Percentiles rank a stretch among this genome's conserved stretches.
These are phyloP conservation scores for Centropus unirufus DNA, from an alignment of 2,113 vertebrate species.

Conservation along the genomic window DNA sequence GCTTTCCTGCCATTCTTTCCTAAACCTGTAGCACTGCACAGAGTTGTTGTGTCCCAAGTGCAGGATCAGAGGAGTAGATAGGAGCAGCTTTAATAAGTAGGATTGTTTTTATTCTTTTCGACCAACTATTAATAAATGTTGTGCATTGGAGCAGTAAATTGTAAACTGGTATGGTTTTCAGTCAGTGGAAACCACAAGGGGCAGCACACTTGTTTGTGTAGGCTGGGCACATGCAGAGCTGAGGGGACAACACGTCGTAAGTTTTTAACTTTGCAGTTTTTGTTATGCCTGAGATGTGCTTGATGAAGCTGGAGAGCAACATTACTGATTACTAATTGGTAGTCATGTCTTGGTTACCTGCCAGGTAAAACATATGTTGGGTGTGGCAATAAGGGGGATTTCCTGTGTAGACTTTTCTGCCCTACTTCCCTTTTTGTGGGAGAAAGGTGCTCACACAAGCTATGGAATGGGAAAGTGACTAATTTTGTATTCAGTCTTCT, in stretches of 20 bases:
- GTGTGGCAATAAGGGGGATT: not conserved
- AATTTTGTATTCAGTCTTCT: not conserved
- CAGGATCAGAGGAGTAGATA: too few relatives aligned
- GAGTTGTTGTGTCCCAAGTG: too few relatives aligned
- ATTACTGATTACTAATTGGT: not conserved
- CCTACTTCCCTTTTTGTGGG: not conserved
- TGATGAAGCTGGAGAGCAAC: not conserved
- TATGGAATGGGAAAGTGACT: not conserved
- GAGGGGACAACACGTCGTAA: not conserved
- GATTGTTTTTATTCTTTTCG: not conserved
- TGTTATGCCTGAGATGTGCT: not conserved
- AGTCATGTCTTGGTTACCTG: not conserved
- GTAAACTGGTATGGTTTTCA: not conserved
- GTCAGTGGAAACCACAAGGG: not conserved
- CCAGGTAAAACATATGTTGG: fast-evolving
- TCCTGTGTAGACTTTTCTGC: not conserved
- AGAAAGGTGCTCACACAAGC: not conserved
- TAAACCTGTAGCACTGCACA: too few relatives aligned
- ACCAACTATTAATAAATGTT: not conserved
- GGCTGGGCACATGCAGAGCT: not conserved
- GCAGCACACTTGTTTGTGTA: not conserved
- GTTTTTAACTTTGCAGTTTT: not conserved
- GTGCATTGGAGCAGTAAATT: not conserved
- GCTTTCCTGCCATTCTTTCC: too few relatives aligned
- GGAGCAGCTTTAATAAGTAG: not conserved